Base-by-base conservation (phyloP, 2,113 vertebrate genomes). In the Rhea pennata region DNA sequence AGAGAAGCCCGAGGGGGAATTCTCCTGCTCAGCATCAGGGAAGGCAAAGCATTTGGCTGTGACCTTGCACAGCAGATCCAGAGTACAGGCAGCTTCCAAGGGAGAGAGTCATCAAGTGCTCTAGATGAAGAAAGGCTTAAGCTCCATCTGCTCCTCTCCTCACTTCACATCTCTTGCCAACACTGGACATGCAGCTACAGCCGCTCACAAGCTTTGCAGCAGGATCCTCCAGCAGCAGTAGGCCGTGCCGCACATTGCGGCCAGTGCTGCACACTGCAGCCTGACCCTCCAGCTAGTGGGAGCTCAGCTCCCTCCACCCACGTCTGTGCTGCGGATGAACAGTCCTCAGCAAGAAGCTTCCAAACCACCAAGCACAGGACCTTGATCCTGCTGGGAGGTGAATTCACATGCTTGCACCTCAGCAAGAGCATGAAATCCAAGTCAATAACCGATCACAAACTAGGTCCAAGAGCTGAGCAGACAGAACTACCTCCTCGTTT, bases 341-440 rank as follows among this genome's bases (percentile, higher is more conserved):
- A 17, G 61, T 62, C 58, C 71, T 85, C 86, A 65, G 29, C 22
- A 87, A 62, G 75, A 93, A 79, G 51, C 39, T n/a, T 88, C 82
- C 64, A 46, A 82, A 85, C 15, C 2, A 1, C 58, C n/a, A 29
- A 42, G 33, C 26, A 83, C 0, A 0, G 12, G 17, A 79, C 69
- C 2, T 2, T 1, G 3, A 10, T 61, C 65, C n/a, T 65, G 58
- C 9, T 6, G 40, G 73, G 67, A 88, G 39, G 12, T 16, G 10
- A 65, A 92, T 67, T 79, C 79, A 83, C 64, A 85, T 36, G 29
- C 24, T 50, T 61, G 42, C 1, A 3, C 58, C 19, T 39, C 5
- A 3, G 36, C 24, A 84, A 69, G 75, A 44, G 9, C 36, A 14
- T 1, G 4, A 88, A 92, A 62, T 71, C 17, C 56, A 58, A 39